Evolutionary conservation across 2,113 vertebrate species (phyloP).

Genomic region (Catagonus wagneri): DNA sequence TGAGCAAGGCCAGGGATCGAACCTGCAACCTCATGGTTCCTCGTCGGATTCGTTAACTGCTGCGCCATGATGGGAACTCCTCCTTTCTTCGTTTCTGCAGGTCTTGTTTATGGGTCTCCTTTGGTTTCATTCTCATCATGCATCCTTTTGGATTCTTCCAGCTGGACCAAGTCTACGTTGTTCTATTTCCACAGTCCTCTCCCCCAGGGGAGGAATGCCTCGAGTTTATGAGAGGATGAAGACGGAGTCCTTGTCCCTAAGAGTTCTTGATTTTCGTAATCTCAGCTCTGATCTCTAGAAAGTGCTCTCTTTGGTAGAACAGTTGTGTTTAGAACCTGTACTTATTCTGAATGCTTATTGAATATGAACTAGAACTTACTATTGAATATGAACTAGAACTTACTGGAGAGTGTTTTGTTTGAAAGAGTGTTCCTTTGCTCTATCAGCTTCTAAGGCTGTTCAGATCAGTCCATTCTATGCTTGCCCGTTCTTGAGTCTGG

Average conservation of each 20-base stretch:
- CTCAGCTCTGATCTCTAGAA: not conserved
- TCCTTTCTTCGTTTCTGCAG: not conserved
- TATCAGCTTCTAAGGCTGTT: not conserved
- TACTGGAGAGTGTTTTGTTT: not conserved
- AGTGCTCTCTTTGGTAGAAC: not conserved
- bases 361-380: not conserved
- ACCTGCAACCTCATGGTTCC: too few species aligned
- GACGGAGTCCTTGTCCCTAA: not conserved
- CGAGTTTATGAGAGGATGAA: not conserved
- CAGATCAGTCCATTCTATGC: not conserved
- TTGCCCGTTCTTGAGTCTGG: not conserved
- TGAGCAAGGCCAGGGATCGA: too few species aligned
- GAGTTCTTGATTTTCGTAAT: constrained; percentile 24
- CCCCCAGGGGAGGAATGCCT: not conserved
- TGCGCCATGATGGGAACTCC: too few species aligned
- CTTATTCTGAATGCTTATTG: not conserved
- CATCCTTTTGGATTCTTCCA: not conserved
- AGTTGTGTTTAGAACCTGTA: constrained; percentile 1
- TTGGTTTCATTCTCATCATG: not conserved
- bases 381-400: not conserved
- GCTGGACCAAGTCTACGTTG: not conserved
- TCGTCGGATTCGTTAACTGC: too few species aligned
- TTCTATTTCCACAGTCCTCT: not conserved
- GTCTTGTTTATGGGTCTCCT: not conserved
- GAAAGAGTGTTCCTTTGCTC: not conserved